phyloP scores from a whole-genome alignment of 2,113 vertebrate genomes.

The Myanophis thanlyinensis region DNA sequence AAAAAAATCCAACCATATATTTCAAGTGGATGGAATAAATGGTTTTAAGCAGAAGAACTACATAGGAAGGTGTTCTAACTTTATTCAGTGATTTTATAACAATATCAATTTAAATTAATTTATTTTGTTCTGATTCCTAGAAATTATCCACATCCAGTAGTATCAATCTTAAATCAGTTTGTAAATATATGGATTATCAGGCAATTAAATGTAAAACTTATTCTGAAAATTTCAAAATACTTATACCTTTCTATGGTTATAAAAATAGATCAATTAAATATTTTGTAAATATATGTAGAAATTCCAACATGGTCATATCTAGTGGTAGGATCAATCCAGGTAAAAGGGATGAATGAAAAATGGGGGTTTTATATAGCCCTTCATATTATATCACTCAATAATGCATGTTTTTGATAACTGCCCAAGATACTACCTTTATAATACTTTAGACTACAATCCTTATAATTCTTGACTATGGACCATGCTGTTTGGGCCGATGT shows the following conservation, averaged over 20 bases:
- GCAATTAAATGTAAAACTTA: background rate
- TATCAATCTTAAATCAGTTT: background rate
- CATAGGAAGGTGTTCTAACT: background rate
- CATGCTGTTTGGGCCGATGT: background rate
- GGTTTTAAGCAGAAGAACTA: background rate
- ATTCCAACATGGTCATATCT: background rate
- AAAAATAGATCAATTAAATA: background rate
- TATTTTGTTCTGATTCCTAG: background rate
- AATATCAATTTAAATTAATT: background rate
- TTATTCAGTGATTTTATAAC: background rate
- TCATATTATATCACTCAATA: background rate
- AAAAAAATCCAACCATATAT: background rate
- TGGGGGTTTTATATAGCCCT: background rate
- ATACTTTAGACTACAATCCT: background rate
- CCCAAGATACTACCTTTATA: background rate
- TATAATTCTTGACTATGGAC: background rate
- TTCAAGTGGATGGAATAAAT: background rate
- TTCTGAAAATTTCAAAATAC: background rate
- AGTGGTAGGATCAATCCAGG: background rate
- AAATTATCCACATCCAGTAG: background rate
- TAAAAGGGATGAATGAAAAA: background rate
- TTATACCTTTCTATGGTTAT: background rate
- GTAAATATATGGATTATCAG: background rate
- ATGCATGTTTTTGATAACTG: background rate
- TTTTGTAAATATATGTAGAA: background rate